A percentile compares a stretch with the other conserved stretches of the same genome.
phyloP scores from a whole-genome alignment of 2,797 vertebrate genomes.

The Sebastes matsubarae region DNA sequence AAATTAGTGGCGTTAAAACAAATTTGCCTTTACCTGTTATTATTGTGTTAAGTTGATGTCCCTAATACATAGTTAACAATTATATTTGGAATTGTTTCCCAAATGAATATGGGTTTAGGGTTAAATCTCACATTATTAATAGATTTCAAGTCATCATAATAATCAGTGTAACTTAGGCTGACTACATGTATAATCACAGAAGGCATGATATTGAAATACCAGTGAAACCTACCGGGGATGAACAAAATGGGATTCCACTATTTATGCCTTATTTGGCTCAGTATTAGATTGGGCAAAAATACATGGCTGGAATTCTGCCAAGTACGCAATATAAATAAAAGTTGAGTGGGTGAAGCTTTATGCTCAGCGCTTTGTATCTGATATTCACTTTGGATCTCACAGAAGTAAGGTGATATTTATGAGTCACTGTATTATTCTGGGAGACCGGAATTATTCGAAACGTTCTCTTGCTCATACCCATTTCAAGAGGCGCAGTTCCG shows the following conservation, averaged over 20 bases:
- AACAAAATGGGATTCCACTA: slow-evolving; percentile 36
- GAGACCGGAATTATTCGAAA: slow-evolving; percentile 67
- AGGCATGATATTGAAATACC: background rate
- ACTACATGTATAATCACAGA: background rate
- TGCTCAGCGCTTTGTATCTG: slow-evolving; percentile 68
- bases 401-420: slow-evolving; percentile 75
- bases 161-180: background rate
- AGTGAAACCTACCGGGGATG: slow-evolving; percentile 3
- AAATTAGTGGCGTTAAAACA: too few species aligned
- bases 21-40: too few species aligned
- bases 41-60: accelerated
- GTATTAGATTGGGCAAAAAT: slow-evolving; percentile 37
- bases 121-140: background rate
- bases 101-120: background rate
- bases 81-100: background rate
- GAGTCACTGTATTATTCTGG: slow-evolving; percentile 77
- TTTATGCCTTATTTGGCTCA: slow-evolving; percentile 28
- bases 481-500: slow-evolving; percentile 55
- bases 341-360: slow-evolving; percentile 70
- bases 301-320: slow-evolving; percentile 62
- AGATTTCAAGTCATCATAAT: background rate
- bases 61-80: background rate
- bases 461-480: slow-evolving; percentile 53
- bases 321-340: slow-evolving; percentile 73
- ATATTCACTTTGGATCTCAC: slow-evolving; percentile 72